Conservation (phyloP, 2,888 invertebrate genomes). For the Platycheirus rosarum region DNA sequence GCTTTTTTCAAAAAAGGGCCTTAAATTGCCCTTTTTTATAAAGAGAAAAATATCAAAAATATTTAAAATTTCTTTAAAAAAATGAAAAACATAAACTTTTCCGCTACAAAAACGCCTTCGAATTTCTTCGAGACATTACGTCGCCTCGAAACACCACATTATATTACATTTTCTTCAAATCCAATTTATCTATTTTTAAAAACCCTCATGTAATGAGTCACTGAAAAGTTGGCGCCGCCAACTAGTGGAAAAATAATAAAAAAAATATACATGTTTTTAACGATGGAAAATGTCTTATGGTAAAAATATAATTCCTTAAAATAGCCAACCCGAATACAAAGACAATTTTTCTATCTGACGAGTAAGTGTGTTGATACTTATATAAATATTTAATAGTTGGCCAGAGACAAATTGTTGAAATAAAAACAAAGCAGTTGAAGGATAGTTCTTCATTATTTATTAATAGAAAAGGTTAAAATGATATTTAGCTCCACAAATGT, state of each 20-base stretch:
- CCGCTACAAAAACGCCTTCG: slow-evolving; percentile 31
- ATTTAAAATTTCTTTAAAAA: no score
- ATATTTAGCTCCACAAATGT: no score
- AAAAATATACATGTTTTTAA: slow-evolving; percentile 12
- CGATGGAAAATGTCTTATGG: slow-evolving; percentile 53
- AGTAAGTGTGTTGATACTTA: neutral
- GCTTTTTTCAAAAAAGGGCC: no score
- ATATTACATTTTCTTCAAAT: neutral
- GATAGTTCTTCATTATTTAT: no score
- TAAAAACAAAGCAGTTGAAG: no score
- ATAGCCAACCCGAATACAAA: slow-evolving; percentile 24
- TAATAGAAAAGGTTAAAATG: no score
- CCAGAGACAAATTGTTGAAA: neutral
- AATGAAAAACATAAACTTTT: slow-evolving; percentile 12
- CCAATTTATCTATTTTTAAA: slow-evolving; percentile 53
- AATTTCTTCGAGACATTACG: slow-evolving; percentile 62
- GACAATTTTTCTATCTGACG: neutral
- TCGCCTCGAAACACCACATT: slow-evolving; percentile 35
- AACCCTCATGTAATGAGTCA: slow-evolving; percentile 62
- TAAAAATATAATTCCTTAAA: slow-evolving; percentile 59
- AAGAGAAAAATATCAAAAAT: no score
- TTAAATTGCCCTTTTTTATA: no score
- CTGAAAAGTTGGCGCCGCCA: slow-evolving; percentile 61
- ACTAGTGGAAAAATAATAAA: slow-evolving; percentile 57
- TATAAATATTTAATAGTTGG: neutral